Conservation (phyloP, 2,113 vertebrate species). For the Hemiprocne comata region DNA sequence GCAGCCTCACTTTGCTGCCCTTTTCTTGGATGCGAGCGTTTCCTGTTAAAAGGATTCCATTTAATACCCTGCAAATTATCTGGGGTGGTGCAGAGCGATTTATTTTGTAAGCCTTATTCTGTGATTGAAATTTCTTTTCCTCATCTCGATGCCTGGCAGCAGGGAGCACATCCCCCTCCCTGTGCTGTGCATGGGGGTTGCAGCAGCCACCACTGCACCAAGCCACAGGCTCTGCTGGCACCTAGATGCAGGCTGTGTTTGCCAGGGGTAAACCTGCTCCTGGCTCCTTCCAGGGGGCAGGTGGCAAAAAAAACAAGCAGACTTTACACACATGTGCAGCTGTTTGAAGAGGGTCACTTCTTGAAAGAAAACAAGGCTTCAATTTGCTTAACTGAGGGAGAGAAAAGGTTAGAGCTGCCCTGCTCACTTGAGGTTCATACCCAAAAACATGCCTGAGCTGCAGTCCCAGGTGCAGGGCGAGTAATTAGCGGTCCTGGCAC, state of each 20-base stretch:
- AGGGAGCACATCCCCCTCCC: not conserved
- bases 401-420: not conserved
- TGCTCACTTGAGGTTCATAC: not conserved
- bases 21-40: not conserved
- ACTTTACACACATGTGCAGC: not conserved
- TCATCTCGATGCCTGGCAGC: accelerated
- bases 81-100: slow-evolving; percentile 51
- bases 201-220: not conserved
- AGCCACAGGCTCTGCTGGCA: not conserved
- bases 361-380: not conserved
- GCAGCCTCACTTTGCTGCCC: not conserved
- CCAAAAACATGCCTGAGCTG: not conserved
- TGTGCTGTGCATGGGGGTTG: not conserved
- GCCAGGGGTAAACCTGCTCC: not conserved
- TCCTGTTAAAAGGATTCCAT: slow-evolving; percentile 55
- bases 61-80: slow-evolving; percentile 68
- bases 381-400: not conserved
- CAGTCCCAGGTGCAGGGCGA: accelerated
- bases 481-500: not conserved
- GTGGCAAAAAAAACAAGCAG: not conserved
- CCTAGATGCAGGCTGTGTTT: not conserved
- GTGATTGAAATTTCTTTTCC: slow-evolving; percentile 61
- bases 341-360: not conserved
- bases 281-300: not conserved
- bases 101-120: slow-evolving; percentile 50